Evolutionary conservation across 2,113 vertebrate genomes (phyloP).

Genomic region (Hypomesus transpacificus): DNA sequence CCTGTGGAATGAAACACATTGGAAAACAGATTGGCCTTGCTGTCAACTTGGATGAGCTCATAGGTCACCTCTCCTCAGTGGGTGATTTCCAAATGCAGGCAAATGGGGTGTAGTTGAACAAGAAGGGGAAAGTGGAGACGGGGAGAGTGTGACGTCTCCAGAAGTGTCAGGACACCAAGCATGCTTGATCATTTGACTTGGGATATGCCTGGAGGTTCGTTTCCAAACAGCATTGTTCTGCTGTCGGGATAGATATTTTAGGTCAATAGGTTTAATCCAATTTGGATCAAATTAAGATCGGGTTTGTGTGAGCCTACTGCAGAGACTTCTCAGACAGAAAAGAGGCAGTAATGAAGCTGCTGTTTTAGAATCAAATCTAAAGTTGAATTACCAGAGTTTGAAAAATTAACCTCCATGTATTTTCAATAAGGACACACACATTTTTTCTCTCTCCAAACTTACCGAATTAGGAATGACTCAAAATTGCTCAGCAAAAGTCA

Average conservation of each 20-base stretch:
- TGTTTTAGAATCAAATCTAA: constrained; percentile 20
- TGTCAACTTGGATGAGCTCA: constrained; percentile 37
- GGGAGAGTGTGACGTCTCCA: not conserved
- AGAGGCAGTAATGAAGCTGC: constrained; percentile 16
- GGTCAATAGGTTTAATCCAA: constrained; percentile 1
- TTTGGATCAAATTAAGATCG: not conserved
- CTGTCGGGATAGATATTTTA: not conserved
- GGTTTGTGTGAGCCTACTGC: constrained; percentile 10
- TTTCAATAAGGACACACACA: constrained; percentile 23
- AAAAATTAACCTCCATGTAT: constrained; percentile 48
- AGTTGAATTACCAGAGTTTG: constrained; percentile 30
- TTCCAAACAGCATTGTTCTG: not conserved
- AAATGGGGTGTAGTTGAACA: constrained; percentile 2
- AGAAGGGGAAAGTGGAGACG: constrained; percentile 10
- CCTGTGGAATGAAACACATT: constrained; percentile 56
- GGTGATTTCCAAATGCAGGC: constrained; percentile 3
- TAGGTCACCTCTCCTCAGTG: constrained; percentile 16
- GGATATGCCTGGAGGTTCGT: not conserved
- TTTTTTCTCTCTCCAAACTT: constrained; percentile 18
- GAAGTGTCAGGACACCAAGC: not conserved
- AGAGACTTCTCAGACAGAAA: constrained; percentile 23
- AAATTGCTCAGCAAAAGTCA: constrained; percentile 47
- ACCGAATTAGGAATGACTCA: constrained; percentile 43
- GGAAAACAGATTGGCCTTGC: constrained; percentile 36
- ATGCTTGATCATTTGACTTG: not conserved